Evolutionary conservation across 30 jellyfish, hydroid and myxozoan genomes (phyloP), one percentile per base, ranked within the genome.

Genomic region (Mastigias papua): DNA sequence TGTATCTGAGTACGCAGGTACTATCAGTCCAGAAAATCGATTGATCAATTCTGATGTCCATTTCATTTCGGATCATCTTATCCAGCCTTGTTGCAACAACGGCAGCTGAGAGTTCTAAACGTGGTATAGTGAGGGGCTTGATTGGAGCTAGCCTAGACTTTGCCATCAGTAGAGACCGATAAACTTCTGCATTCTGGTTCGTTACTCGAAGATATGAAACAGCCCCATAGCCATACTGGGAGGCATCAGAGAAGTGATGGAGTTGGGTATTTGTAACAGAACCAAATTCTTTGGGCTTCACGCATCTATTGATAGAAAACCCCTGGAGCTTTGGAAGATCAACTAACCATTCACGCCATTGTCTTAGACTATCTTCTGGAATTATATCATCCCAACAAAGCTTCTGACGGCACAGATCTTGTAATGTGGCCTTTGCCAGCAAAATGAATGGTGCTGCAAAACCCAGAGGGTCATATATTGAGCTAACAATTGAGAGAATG

Each of bases 401-500:
- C 49, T 67, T 68, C 46, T 34, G 35, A 21, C 67, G 51, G 32
- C 96, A 86, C 67, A 76, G 46, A 7, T 48, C 48, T 34, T 87
- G 96, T 29, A 87, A 69, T 1, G 48, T 64, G 21, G 16, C 46
- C 82, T 87, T 76, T 34, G 92, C 96, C 35, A 49, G 61, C 20
- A 88, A 57, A 35, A 70, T 61, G 48, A 73, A 46, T 10, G 95
- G 90, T 16, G 90, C 54, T 15, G 73, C 88, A 57, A 88, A 88
- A 10, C 96, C 91, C 67, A 88, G 81, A 9, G 96, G 96, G 57
- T 88, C 96, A 79, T 77, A 88, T 8, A 88, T 17, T 17, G 96
- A 77, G 1, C 83, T 31, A 19, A 68, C 78, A 10, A 54, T 69
- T 8, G 68, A 26, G 8, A 88, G 62, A 10, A 88, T 49, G 7